Percentiles rank a stretch among this genome's conserved stretches.
These are phyloP conservation scores for Protaetia brevitarsis DNA, from an alignment of 1,140 invertebrate genomes.

Conservation along the genomic window DNA sequence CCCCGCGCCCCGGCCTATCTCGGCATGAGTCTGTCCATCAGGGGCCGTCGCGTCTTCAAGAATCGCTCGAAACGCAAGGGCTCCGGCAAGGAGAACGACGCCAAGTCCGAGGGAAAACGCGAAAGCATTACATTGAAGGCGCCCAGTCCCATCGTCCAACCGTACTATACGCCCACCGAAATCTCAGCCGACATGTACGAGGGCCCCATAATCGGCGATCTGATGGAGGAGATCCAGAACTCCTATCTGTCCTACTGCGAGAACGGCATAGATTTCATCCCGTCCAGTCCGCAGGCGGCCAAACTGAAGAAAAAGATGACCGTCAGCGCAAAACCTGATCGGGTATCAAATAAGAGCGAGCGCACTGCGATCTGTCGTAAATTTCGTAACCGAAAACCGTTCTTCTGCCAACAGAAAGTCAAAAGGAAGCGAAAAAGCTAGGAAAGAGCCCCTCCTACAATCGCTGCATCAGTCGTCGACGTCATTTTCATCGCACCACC, in stretches of 20 bases:
- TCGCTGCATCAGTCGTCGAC: not conserved
- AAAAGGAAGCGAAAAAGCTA: constrained; percentile 36
- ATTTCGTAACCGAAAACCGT: constrained; percentile 32
- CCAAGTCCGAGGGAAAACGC: constrained; percentile 28
- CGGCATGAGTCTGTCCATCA: constrained; percentile 71
- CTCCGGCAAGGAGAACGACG: constrained; percentile 27
- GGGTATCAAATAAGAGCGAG: constrained; percentile 34
- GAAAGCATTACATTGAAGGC: constrained; percentile 36
- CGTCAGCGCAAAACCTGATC: constrained; percentile 30
- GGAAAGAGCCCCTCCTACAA: not conserved
- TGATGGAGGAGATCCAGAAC: constrained; percentile 53
- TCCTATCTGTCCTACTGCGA: constrained; percentile 19
- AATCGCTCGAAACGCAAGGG: not conserved
- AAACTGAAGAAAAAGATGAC: constrained; percentile 23
- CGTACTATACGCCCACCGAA: constrained; percentile 34
- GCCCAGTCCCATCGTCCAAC: constrained; percentile 28
- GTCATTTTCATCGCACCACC: not conserved
- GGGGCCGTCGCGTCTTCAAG: constrained; percentile 54
- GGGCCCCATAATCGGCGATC: constrained; percentile 55
- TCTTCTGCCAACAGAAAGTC: constrained; percentile 32
- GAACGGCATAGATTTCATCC: constrained; percentile 33
- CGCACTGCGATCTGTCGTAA: constrained; percentile 19
- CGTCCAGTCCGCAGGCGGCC: constrained; percentile 11
- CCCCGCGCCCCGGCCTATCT: constrained; percentile 80
- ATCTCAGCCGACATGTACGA: constrained; percentile 40